Evolutionary conservation across 2,888 invertebrate genomes (phyloP).

Genomic region (Leptinotarsa juncta): DNA sequence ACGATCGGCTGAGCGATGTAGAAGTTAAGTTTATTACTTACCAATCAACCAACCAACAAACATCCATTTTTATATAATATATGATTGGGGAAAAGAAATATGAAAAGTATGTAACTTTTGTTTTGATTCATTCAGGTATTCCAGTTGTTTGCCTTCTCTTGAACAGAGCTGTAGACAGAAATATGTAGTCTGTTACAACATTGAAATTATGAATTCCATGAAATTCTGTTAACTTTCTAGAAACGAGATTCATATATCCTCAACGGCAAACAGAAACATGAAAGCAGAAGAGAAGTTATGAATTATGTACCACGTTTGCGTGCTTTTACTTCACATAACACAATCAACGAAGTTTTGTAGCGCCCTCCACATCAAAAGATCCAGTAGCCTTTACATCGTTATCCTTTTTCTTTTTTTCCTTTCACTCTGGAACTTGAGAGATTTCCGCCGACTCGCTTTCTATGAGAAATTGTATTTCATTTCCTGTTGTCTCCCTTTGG

Average conservation of each 20-base stretch:
- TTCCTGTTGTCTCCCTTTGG: conserved; percentile 4
- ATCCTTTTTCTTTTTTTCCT: background rate
- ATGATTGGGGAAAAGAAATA: no score
- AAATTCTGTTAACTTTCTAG: background rate
- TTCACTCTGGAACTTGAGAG: background rate
- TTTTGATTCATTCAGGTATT: no score
- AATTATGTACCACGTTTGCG: conserved; percentile 4
- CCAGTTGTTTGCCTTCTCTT: background rate
- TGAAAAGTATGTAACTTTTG: no score
- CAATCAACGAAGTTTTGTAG: conserved; percentile 14
- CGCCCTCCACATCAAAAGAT: conserved; percentile 16
- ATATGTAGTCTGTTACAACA: background rate
- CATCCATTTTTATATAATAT: no score
- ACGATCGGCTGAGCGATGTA: no score
- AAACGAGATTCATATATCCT: background rate
- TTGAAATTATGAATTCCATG: background rate
- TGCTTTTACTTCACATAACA: conserved; percentile 6
- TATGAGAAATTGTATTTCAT: conserved; percentile 18
- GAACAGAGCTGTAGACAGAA: no score
- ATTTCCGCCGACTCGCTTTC: background rate
- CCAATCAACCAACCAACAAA: no score
- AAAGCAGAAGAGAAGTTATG: conserved; percentile 1
- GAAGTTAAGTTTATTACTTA: no score
- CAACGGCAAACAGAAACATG: conserved; percentile 1
- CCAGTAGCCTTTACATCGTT: conserved; percentile 15